Evolutionary conservation across 64 coral and sea anemone genomes (phyloP), one percentile per base, ranked within the genome.

Genomic region (Anthopleura sola): DNA sequence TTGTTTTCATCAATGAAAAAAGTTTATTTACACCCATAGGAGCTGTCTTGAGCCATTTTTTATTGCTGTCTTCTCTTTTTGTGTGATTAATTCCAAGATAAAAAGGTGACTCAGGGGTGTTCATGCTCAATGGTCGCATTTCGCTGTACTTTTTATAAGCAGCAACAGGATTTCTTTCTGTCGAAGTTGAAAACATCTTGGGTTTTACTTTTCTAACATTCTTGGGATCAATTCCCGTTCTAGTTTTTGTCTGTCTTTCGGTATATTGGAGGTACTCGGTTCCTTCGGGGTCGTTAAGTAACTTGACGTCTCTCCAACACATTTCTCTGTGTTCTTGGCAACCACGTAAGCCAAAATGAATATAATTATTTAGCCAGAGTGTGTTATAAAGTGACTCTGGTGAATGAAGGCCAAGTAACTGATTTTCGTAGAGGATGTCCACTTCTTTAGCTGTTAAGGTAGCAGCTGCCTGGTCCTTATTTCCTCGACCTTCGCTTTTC

Each of bases 221-320:
- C 48, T 31, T 29, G 34, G 60, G 68, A 49, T 86, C 40, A 23
- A 32, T 26, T 21, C 85, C 85, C n/a, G 85, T 66, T 79, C 83
- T 81, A 24, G 80, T 92, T 75, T 92, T 92, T 40, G 86, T 84
- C 37, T 88, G 91, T 60, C 82, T 84, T 66, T 88, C 82, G 32
- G 82, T 68, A 81, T 85, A 85, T 81, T 93, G 62, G 15, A 88
- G 51, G 84, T 88, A 93, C 74, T 93, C 86, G 20, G 37, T 56
- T 90, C 88, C 88, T 55, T 90, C 75, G 21, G 54, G n/a, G 79
- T 57, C 76, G 78, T 75, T 91, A 16, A 78, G 69, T 19, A 90
- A 33, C 51, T 90, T 68, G 49, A 87, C 13, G 50, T 87, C 86
- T 87, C 86, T 71, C 49, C 86, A 84, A 36, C 53, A 78, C 86